Evolutionary conservation across 1,140 invertebrate species (phyloP), one percentile per base, ranked within the genome.

Genomic region (Octopus sinensis): DNA sequence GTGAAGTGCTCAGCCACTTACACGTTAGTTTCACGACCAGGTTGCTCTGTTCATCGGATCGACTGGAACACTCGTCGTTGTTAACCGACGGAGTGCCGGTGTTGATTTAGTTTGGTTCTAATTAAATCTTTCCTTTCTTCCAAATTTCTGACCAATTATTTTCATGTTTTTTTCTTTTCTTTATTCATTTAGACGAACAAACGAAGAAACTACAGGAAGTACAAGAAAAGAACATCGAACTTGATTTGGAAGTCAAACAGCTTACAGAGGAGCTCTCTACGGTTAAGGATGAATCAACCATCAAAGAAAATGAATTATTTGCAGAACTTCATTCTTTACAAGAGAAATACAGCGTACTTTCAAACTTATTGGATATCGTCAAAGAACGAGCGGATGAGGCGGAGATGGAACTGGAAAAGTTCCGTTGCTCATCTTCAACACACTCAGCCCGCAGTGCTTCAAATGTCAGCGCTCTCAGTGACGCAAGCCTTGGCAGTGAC

Each of bases 401-500:
- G 0, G 87, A 89, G 77, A 82, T 84, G 79, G 87, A 89, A 82
- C 84, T 89, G 54, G 87, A 88, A 82, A 82, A 81, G 13, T 7
- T 84, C 51, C 71, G 78, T 23, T 54, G 82, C 54, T 79, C 80
- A 7, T 84, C 17, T 30, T 81, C 54, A 79, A 78, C 79, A 68
- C 83, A 84, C 76, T 85, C 82, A 43, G 80, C 83, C 68, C 84
- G 84, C 78, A 81, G 82, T 71, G 84, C 85, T 52, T 79, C 79
- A 54, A 82, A 81, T 52, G 83, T 85, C 23, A 82, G 84, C 75
- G 82, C 84, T 4, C 81, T 86, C n/a, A 87, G 87, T 80, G 85
- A 87, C 82, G 84, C 87, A 84, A 87, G 87, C 81, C 79, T 83
- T 77, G 88, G 88, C 73, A 89, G 88, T 87, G 89, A 89, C 85